Base-by-base conservation (phyloP, 2,113 vertebrate species). In the Nibea albiflora region DNA sequence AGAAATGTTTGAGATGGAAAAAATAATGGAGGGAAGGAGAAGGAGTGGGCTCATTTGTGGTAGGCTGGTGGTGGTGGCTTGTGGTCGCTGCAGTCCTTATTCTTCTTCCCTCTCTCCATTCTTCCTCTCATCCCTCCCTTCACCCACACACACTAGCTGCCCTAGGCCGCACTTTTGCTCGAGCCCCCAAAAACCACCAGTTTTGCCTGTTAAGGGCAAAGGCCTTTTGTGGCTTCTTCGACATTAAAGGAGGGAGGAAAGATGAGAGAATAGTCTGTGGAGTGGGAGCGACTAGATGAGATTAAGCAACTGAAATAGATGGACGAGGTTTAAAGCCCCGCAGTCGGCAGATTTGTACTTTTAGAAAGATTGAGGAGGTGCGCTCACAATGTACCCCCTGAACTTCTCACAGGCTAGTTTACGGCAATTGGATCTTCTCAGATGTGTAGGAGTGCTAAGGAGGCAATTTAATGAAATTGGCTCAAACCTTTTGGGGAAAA, bases 1-100 rank as follows among this genome's bases (percentile, higher is more conserved):
- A 85, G 76, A 88, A 94, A 88, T 80, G 66, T 85, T 88, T 75
- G 80, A 89, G 80, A 89, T 69, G 90, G 92, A 92, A 94, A 93
- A 93, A 87, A 74, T 79, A 85, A 85, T 80, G 63, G 77, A 87
- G 61, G 46, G 85, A 85, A 75, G 78, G 39, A 87, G 87, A 87
- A 90, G 88, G 86, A 93, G 91, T 80, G 88, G 89, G 67, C 78
- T 89, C 88, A 81, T 91, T 93, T 93, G 91, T 86, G 88, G 90
- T 72, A 19, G 78, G 68, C 87, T 87, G 82, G 83, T 84, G 88
- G 90, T 86, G 86, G 92, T 78, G 85, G 88, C 89, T 90, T 93
- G 91, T 85, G 94, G 93, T 90, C n/a, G 52, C 83, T 70, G 73
- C 75, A 81, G 67, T 73, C 80, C 82, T 85, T 89, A 78, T 80